Percentiles rank a stretch among this genome's conserved stretches.
Evolutionary conservation across 2,113 vertebrate species (phyloP).

Genomic region (Meriones unguiculatus): DNA sequence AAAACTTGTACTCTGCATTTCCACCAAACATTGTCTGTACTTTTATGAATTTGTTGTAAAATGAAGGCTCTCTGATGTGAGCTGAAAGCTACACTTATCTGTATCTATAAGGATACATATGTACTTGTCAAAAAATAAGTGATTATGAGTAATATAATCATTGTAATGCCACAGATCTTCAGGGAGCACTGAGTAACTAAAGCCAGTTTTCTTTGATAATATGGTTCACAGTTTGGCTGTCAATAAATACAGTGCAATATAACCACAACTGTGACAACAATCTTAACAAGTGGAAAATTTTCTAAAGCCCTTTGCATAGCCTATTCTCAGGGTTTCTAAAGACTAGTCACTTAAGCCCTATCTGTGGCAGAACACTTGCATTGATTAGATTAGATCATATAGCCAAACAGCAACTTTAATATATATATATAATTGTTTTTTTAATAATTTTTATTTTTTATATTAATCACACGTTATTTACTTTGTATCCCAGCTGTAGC

Average conservation of each 20-base stretch:
- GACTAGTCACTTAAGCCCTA: not conserved
- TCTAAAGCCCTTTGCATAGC: not conserved
- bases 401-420: not conserved
- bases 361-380: not conserved
- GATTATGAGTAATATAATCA: not conserved
- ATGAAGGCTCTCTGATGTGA: not conserved
- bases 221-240: not conserved
- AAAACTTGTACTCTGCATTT: not conserved
- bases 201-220: not conserved
- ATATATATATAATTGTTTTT: not conserved
- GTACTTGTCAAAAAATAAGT: not conserved
- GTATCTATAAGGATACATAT: not conserved
- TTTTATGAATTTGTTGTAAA: not conserved
- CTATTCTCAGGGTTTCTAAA: not conserved
- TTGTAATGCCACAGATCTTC: not conserved
- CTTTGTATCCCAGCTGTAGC: too few species aligned
- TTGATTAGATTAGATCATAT: not conserved
- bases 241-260: not conserved
- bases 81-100: not conserved
- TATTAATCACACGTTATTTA: too few species aligned
- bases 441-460: too few species aligned
- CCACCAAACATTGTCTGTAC: not conserved
- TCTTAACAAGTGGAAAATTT: not conserved
- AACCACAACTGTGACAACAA: not conserved
- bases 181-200: not conserved